Evolutionary conservation across 2,113 vertebrate genomes (phyloP), one percentile per base, ranked within the genome.

Genomic region (Oryzias woworae): DNA sequence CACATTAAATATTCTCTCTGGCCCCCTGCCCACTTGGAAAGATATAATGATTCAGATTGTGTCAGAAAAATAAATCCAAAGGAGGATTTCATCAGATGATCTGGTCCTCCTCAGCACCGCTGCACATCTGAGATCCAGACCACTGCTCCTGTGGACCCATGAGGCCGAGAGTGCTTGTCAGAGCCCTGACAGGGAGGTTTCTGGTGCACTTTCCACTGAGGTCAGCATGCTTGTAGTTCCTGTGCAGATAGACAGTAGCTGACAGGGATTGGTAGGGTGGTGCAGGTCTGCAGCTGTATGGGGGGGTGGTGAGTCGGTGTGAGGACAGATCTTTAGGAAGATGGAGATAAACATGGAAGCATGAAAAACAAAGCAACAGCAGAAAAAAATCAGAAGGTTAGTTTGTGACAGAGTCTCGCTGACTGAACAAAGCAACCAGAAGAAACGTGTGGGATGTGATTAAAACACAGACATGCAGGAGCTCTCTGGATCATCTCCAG

Each of bases 251-350:
- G 72, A 66, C 20, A 55, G 20, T 20, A 64, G 41, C 7, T 61
- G 62, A 42, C 14, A 22, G 2, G 60, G 3, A 2, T 71, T 44
- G 41, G 18, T 44, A 59, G 67, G 69, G 48, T 3, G 20, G 71
- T 81, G 84, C 48, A 81, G 58, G 57, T 86, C 77, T n/a, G 71
- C 71, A 7, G 78, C 65, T 15, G 78, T 62, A 42, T 80, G 82
- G 43, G 73, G 62, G 36, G 28, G 20, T 1, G 73, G 64, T 0
- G 61, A 71, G 55, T 52, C 63, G 2, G 62, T 31, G 23, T 73
- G 83, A 58, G 84, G 84, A 54, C 73, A 83, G 44, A 86, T 62
- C 85, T 90, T 68, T 3, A 76, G 23, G 58, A 14, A 60, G 14
- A 62, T n/a, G 43, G 49, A 18, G 60, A 66, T 12, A 42, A 48